phyloP scores from a whole-genome alignment of 2,113 vertebrate species.

The Semicossyphus pulcher region DNA sequence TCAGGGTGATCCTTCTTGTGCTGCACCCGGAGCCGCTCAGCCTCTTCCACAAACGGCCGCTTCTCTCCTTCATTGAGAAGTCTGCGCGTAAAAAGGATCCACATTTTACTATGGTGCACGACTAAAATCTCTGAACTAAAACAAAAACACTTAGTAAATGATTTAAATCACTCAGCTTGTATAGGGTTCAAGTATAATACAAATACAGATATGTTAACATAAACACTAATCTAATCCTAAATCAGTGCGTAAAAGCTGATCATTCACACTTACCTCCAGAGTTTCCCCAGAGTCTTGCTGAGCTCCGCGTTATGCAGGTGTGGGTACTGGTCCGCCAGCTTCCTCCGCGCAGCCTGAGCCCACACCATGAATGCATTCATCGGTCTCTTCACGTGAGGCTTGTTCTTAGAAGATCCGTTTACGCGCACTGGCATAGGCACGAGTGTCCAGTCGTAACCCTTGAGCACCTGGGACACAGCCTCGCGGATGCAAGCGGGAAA shows the following conservation, averaged over 20 bases:
- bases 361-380: conserved; percentile 92
- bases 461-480: conserved; percentile 97
- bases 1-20: conserved; percentile 99
- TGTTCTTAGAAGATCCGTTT: conserved; percentile 96
- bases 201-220: background rate
- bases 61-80: conserved; percentile 95
- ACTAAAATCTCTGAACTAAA: too few species aligned
- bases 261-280: conserved; percentile 90
- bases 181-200: too few species aligned
- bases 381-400: conserved; percentile 92
- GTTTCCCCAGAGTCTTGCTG: conserved; percentile 96
- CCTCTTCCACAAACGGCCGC: conserved; percentile 96
- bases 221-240: accelerated
- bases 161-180: too few species aligned
- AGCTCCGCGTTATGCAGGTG: conserved; percentile 98
- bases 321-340: conserved; percentile 96
- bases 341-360: conserved; percentile 96
- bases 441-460: conserved; percentile 99
- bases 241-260: background rate
- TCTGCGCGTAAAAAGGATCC: conserved; percentile 71
- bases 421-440: conserved; percentile 98
- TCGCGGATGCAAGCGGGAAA: conserved; percentile 98
- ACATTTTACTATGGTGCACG: too few species aligned
- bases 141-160: too few species aligned
- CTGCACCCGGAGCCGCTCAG: conserved; percentile 94